Evolutionary conservation across 2,113 vertebrate species (phyloP).

Genomic region (Suricata suricatta): DNA sequence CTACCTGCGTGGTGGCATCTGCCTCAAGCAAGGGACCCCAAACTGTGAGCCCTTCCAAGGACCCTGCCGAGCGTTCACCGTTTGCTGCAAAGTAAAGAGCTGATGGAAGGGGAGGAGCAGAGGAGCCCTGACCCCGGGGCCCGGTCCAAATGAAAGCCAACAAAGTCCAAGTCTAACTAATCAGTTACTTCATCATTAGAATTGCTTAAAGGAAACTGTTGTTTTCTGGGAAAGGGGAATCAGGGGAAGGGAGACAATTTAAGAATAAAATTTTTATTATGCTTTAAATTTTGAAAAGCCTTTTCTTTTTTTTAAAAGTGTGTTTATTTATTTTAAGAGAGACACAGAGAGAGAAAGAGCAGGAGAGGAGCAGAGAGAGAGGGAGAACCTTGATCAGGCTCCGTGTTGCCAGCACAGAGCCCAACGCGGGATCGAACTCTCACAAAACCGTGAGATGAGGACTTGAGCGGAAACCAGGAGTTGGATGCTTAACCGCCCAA

Average conservation of each 20-base stretch:
- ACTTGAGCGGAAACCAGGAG: no score
- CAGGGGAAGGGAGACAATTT: no score
- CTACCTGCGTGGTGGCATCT: conserved; percentile 57
- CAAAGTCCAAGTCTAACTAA: rapidly evolving
- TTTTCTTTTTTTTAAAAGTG: background rate
- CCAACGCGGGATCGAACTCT: no score
- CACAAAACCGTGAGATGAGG: no score
- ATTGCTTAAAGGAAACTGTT: background rate
- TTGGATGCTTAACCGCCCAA: no score
- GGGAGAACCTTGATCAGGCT: no score
- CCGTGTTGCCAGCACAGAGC: no score
- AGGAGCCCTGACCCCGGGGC: rapidly evolving
- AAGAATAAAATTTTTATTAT: background rate
- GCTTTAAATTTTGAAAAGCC: background rate
- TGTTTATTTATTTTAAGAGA: no score
- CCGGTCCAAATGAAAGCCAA: background rate
- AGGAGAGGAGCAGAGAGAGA: no score
- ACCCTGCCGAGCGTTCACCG: conserved; percentile 12
- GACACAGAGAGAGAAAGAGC: no score
- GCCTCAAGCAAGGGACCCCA: conserved; percentile 53
- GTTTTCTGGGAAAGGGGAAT: background rate
- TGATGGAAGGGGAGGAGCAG: background rate
- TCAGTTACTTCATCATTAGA: rapidly evolving
- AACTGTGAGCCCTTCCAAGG: conserved; percentile 54
- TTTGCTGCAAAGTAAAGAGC: conserved; percentile 42